Evolutionary conservation across 2,797 vertebrate genomes (phyloP), one percentile per base, ranked within the genome.

Genomic region (Cossypha polioptera): DNA sequence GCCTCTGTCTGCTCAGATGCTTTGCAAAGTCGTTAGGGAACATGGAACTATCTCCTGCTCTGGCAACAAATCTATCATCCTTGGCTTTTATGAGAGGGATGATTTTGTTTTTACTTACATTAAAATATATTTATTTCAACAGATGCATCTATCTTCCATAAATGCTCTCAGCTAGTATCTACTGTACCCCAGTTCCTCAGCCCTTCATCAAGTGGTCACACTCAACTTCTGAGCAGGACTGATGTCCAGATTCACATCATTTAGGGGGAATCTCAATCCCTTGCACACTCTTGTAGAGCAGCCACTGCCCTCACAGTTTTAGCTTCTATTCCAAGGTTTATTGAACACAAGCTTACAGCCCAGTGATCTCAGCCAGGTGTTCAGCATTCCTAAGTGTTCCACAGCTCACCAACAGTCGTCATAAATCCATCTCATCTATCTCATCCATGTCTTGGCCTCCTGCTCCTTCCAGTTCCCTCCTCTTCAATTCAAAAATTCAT

Each of bases 91-190:
- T 28, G 19, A 47, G 10, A 43, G 9, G 9, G n/a, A 20, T 16
- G 10, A 21, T 54, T 87, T 82, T 65, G 22, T 54, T 31, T 62
- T 85, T 91, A 24, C 13, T 67, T 43, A 21, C 14, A 38, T 61
- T 72, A 61, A 82, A 82, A 88, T 42, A 9, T 3, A 13, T 73
- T 62, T 31, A 22, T 91, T 75, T 72, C 47, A 69, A 53, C 21
- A 11, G 25, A 16, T 29, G 10, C 28, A 13, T 28, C 47, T 53
- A 2, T 25, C 35, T 71, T 72, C 42, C 65, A 47, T 31, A 42
- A 75, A 58, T 0, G 0, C 25, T 73, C 48, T 85, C 2, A 0
- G 6, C 7, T 42, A 18, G 17, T 53, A 40, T 57, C 53, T 42
- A 2, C 58, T 31, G 12, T 15, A 47, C 4, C 18, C 24, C 24